Percentiles rank a stretch among this genome's conserved stretches.
Conservation (phyloP, 2,888 invertebrate species). For the Biston stratarius region DNA sequence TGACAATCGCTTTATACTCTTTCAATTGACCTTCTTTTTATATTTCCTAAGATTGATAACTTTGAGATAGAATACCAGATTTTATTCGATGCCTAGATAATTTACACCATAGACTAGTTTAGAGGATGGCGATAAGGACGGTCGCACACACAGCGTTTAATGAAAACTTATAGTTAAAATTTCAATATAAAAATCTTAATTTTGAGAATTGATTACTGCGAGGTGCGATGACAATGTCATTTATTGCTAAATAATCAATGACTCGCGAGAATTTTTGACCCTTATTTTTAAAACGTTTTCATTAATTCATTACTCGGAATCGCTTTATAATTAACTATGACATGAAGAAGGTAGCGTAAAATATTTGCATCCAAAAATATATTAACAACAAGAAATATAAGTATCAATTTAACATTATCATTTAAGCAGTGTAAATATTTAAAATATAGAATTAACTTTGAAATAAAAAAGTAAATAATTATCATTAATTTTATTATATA, state of each 20-base stretch:
- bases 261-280: slow-evolving; percentile 47
- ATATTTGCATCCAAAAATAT: slow-evolving; percentile 84
- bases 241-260: slow-evolving; percentile 33
- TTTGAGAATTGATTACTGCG: slow-evolving; percentile 79
- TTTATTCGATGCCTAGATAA: slow-evolving; percentile 19
- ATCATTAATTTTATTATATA: slow-evolving; percentile 73
- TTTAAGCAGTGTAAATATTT: slow-evolving; percentile 84
- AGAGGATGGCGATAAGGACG: slow-evolving; percentile 86
- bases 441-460: slow-evolving; percentile 79
- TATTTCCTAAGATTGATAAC: not conserved
- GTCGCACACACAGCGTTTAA: slow-evolving; percentile 81
- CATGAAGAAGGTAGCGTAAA: slow-evolving; percentile 77
- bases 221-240: slow-evolving; percentile 74
- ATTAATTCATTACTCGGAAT: slow-evolving; percentile 57
- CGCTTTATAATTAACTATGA: slow-evolving; percentile 68
- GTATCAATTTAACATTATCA: slow-evolving; percentile 81
- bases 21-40: not conserved
- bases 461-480: slow-evolving; percentile 69
- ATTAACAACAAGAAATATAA: slow-evolving; percentile 82
- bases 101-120: slow-evolving; percentile 75
- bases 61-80: not conserved
- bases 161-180: slow-evolving; percentile 74
- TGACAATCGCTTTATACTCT: not conserved
- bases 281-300: slow-evolving; percentile 42
- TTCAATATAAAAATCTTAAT: slow-evolving; percentile 75